Evolutionary conservation across 2,888 invertebrate genomes (phyloP).

Genomic region (Ryuthela nishihirai): DNA sequence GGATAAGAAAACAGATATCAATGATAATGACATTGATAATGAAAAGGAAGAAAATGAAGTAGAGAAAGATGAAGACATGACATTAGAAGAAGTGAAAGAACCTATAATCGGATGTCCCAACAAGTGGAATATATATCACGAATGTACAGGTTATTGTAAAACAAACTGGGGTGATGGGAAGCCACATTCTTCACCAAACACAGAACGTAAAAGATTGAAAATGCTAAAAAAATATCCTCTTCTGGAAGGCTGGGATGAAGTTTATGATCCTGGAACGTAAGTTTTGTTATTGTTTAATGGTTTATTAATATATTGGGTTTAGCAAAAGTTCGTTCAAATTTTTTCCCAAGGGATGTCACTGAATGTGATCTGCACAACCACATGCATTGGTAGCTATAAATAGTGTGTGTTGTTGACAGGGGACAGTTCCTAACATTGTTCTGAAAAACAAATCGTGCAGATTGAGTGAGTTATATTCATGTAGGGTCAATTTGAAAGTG

Average conservation of each 20-base stretch:
- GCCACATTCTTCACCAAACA: constrained; percentile 34
- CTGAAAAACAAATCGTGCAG: too few relatives aligned
- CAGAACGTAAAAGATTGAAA: constrained; percentile 56
- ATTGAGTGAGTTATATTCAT: too few relatives aligned
- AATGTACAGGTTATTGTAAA: constrained; percentile 84
- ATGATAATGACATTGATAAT: constrained; percentile 18
- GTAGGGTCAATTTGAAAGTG: too few relatives aligned
- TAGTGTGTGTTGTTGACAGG: too few relatives aligned
- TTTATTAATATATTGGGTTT: too few relatives aligned
- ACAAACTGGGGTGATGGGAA: constrained; percentile 70
- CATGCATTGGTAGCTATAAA: too few relatives aligned
- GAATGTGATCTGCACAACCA: too few relatives aligned
- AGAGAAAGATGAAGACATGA: constrained; percentile 4
- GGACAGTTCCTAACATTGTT: too few relatives aligned
- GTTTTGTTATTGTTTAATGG: background rate
- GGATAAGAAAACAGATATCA: constrained; percentile 9
- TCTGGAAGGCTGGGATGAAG: constrained; percentile 87
- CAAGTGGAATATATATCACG: constrained; percentile 89
- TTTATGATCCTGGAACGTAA: constrained; percentile 74
- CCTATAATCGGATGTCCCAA: constrained; percentile 76
- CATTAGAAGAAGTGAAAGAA: constrained; percentile 6
- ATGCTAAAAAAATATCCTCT: constrained; percentile 82
- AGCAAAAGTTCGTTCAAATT: too few relatives aligned
- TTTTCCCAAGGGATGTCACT: too few relatives aligned
- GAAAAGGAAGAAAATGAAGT: background rate